These are phyloP conservation scores for Dendrophyllia cribrosa DNA, from an alignment of 64 coral and sea anemone genomes.

Conservation along the genomic window DNA sequence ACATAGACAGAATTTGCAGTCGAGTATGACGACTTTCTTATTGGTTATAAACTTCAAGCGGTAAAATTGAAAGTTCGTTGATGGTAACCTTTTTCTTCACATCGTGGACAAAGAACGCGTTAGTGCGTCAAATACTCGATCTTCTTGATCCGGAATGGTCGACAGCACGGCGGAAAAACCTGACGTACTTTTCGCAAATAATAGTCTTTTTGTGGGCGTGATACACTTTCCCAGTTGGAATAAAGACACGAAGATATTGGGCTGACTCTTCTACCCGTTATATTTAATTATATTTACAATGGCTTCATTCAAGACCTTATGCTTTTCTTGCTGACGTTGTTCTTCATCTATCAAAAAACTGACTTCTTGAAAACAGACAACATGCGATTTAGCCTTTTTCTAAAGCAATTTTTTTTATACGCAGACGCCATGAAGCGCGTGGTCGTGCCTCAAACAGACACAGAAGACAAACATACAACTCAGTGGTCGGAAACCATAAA, in stretches of 20 bases:
- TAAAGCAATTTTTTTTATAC: too few species aligned
- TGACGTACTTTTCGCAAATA: slow-evolving; percentile 41
- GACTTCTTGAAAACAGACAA: neutral
- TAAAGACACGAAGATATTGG: neutral
- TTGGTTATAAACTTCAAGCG: neutral
- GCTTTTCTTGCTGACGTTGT: slow-evolving; percentile 8
- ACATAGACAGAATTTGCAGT: neutral
- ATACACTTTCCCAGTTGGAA: slow-evolving; percentile 23
- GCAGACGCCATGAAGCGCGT: too few species aligned
- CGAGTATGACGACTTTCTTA: neutral
- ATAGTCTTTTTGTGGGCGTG: slow-evolving; percentile 45
- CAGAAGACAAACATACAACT: too few species aligned
- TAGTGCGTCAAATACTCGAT: slow-evolving; percentile 11
- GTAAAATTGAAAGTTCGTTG: neutral
- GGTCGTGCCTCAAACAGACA: too few species aligned
- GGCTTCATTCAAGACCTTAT: slow-evolving; percentile 13
- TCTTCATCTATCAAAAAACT: slow-evolving; percentile 45
- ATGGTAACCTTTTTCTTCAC: neutral
- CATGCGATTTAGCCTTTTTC: too few species aligned
- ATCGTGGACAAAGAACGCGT: neutral
- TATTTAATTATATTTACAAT: neutral
- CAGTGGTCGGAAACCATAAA: too few species aligned
- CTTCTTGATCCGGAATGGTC: slow-evolving; percentile 37
- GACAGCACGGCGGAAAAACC: slow-evolving; percentile 8
- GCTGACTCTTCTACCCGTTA: slow-evolving; percentile 30